Evolutionary conservation across 1,140 invertebrate genomes (phyloP).

Genomic region (Saccostrea cuccullata): DNA sequence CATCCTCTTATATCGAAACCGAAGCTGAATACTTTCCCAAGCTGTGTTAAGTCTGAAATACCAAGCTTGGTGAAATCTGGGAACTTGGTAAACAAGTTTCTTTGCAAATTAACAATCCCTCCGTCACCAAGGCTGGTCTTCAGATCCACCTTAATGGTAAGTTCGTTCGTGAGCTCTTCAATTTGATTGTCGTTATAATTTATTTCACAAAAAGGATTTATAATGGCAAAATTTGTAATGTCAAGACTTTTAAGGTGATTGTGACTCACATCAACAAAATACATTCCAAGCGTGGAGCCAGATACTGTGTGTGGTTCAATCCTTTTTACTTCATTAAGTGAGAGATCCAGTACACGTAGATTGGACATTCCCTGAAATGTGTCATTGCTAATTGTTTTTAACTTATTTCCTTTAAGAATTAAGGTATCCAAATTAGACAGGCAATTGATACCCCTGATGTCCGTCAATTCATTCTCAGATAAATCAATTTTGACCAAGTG

Average conservation of each 20-base stretch:
- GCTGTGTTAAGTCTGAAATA: constrained; percentile 17
- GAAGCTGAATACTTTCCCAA: constrained; percentile 44
- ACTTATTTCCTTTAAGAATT: constrained; percentile 38
- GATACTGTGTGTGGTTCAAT: constrained; percentile 45
- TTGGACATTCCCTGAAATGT: constrained; percentile 36
- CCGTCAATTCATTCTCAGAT: constrained; percentile 19
- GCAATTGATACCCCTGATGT: constrained; percentile 44
- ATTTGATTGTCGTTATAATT: constrained; percentile 36
- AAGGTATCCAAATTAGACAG: constrained; percentile 39
- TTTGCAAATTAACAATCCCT: constrained; percentile 35
- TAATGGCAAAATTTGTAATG: constrained; percentile 40
- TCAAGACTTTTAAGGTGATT: constrained; percentile 42
- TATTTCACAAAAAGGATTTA: constrained; percentile 50
- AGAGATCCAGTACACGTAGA: constrained; percentile 33
- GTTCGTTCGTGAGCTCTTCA: constrained; percentile 24
- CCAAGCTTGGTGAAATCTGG: constrained; percentile 49
- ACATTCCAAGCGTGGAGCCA: neutral
- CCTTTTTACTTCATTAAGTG: constrained; percentile 25
- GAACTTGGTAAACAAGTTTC: constrained; percentile 36
- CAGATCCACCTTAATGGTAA: neutral
- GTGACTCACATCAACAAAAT: constrained; percentile 29
- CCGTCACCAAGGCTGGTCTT: constrained; percentile 25
- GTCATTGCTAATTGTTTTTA: constrained; percentile 33
- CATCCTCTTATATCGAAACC: constrained; percentile 42
- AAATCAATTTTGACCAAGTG: constrained; percentile 44